These are phyloP conservation scores for Lycaon pictus DNA, from an alignment of 2,113 vertebrate genomes.

Conservation along the genomic window DNA sequence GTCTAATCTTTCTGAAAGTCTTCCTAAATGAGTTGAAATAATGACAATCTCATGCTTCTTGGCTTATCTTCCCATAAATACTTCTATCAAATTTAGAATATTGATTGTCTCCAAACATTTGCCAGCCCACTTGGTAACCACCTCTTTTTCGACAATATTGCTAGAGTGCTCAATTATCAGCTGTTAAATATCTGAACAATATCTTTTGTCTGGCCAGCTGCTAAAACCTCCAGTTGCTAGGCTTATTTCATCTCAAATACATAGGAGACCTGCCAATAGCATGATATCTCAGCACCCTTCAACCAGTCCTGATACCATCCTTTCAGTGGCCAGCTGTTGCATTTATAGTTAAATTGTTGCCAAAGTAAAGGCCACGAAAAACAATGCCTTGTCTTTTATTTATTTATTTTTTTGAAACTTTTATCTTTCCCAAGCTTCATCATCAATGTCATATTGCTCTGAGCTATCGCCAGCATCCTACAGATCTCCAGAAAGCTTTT, in stretches of 20 bases:
- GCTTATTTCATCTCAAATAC: slow-evolving; percentile 74
- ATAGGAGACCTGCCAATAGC: slow-evolving; percentile 73
- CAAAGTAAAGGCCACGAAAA: slow-evolving; percentile 71
- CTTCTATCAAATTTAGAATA: slow-evolving; percentile 47
- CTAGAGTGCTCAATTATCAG: slow-evolving; percentile 78
- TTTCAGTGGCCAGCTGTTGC: slow-evolving; percentile 81
- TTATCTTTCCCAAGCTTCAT: slow-evolving; percentile 56
- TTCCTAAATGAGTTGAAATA: not conserved
- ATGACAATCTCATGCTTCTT: not conserved
- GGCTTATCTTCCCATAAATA: not conserved
- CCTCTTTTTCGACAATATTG: slow-evolving; percentile 68
- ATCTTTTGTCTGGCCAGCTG: slow-evolving; percentile 84
- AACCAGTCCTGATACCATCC: slow-evolving; percentile 37
- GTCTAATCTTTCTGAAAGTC: not conserved
- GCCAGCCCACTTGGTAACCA: slow-evolving; percentile 62
- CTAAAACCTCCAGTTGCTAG: slow-evolving; percentile 74
- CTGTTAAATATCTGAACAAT: slow-evolving; percentile 78
- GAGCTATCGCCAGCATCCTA: slow-evolving; percentile 50
- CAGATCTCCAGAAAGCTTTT: slow-evolving; percentile 67
- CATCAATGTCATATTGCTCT: slow-evolving; percentile 49
- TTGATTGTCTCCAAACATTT: slow-evolving; percentile 39
- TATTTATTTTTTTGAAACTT: slow-evolving; percentile 6
- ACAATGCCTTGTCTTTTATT: slow-evolving; percentile 54
- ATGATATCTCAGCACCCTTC: slow-evolving; percentile 68
- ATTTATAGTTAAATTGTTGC: slow-evolving; percentile 74